Base-by-base conservation (phyloP, 2,888 invertebrate species). In the Drosophila planitibia region DNA sequence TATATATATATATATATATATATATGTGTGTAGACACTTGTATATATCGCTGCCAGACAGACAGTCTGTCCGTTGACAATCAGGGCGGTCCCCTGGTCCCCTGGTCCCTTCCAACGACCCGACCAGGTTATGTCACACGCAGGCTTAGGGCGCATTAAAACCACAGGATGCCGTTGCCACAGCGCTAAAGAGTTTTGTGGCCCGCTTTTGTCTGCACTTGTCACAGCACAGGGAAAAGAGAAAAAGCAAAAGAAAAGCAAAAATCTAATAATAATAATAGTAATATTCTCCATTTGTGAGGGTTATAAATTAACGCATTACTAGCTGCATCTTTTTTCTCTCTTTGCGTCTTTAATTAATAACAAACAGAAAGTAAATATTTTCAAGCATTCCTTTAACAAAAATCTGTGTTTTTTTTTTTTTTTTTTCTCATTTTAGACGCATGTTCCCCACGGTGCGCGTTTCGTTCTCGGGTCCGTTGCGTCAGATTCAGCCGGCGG, bases 361-460 rank as follows among this genome's bases (percentile, higher is more conserved):
- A 75, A 72, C 57, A 57, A 78, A 53, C 37, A 54, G 72, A 70
- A 69, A 70, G 47, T 69, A 58, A 69, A 68, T 60, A 57, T 55
- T 60, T 12, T 37, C 32, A 16, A 49, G 67, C 80, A 67, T 70
- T 74, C 63, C 65, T 73, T 72, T 63, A 64, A 59, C 57, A 53
- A 63, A 70, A 69, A 33, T 60, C 39, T 62, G 22, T 30, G 16
- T 37, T 6, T 37, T 16, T 33, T 32, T 58, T n/a, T 22, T 41
- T 54, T 54, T 41, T 49, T 35, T 4, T 7, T 19, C 37, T 37
- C 37, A 2, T 59, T 79, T 32, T 95, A 99, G 99, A 94, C 96
- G 99, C 91, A 99, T 99, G 99, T 99, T 99, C 94, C 99, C 99
- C 83, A 98, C 99, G 82, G 96, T 99, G 90, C 96, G 99, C 79